A percentile compares a stretch with the other conserved stretches of the same genome.
Evolutionary conservation across 2,888 invertebrate genomes (phyloP).

Genomic region (Pseudococcus viburni): DNA sequence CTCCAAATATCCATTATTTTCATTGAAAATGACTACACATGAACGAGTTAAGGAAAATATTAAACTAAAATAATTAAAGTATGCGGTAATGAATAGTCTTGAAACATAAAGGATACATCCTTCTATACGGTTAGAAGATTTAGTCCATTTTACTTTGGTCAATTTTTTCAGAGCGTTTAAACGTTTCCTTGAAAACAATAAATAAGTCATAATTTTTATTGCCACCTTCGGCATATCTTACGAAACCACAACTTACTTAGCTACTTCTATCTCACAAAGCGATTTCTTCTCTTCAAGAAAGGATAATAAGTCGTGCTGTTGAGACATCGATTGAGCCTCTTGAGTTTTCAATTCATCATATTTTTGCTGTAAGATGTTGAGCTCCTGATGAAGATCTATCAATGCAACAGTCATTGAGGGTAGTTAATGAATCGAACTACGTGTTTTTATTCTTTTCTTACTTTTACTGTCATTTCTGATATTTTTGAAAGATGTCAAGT

Average conservation of each 20-base stretch:
- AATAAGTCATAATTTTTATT: not conserved
- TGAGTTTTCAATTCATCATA: conserved; percentile 1
- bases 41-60: too few relatives aligned
- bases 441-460: not conserved
- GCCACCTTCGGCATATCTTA: not conserved
- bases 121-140: not conserved
- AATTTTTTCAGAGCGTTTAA: not conserved
- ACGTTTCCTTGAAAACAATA: not conserved
- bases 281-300: not conserved
- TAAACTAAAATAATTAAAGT: not conserved
- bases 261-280: not conserved
- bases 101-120: conserved; percentile 43
- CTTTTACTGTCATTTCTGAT: conserved; percentile 4
- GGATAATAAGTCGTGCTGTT: not conserved
- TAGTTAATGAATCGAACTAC: too few relatives aligned
- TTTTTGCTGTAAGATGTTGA: not conserved
- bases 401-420: not conserved
- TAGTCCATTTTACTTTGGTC: conserved; percentile 6
- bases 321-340: not conserved
- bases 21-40: not conserved
- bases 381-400: conserved; percentile 14
- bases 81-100: not conserved
- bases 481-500: not conserved
- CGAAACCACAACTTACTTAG: not conserved
- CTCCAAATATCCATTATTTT: conserved; percentile 9